Conservation (phyloP, 2,797 vertebrate species). For the Manis crassicaudata region DNA sequence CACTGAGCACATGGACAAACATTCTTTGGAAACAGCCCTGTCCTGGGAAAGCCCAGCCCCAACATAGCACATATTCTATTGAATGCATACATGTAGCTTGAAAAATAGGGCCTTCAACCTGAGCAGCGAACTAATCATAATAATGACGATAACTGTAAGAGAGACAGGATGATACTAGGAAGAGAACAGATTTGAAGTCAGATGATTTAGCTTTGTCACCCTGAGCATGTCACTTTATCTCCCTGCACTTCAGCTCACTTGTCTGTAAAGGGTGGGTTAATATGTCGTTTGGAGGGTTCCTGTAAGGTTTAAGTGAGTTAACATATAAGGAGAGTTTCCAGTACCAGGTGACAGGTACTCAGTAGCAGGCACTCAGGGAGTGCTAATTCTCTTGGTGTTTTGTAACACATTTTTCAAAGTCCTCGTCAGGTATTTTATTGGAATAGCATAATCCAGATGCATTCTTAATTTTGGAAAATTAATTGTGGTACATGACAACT, state of each 20-base stretch:
- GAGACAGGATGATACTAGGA: background rate
- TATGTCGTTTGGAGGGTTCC: background rate
- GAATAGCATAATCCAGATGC: background rate
- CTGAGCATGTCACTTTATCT: background rate
- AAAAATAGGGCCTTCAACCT: background rate
- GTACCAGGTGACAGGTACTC: too few relatives aligned
- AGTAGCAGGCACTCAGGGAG: background rate
- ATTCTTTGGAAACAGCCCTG: background rate
- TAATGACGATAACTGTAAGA: background rate
- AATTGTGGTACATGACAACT: background rate
- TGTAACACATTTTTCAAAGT: background rate
- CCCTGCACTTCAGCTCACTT: background rate
- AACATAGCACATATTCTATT: background rate
- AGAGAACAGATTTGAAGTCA: background rate
- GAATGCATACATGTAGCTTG: background rate
- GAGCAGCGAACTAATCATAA: background rate
- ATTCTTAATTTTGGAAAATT: slow-evolving; percentile 42
- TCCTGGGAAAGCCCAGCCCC: background rate
- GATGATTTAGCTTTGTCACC: background rate
- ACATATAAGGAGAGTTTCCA: background rate
- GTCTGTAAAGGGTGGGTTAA: background rate
- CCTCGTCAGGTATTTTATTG: background rate
- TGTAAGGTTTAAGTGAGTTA: background rate
- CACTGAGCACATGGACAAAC: background rate
- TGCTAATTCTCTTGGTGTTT: background rate